Base-by-base conservation (phyloP, 2,797 vertebrate species). In the Basileuterus tristriatus region DNA sequence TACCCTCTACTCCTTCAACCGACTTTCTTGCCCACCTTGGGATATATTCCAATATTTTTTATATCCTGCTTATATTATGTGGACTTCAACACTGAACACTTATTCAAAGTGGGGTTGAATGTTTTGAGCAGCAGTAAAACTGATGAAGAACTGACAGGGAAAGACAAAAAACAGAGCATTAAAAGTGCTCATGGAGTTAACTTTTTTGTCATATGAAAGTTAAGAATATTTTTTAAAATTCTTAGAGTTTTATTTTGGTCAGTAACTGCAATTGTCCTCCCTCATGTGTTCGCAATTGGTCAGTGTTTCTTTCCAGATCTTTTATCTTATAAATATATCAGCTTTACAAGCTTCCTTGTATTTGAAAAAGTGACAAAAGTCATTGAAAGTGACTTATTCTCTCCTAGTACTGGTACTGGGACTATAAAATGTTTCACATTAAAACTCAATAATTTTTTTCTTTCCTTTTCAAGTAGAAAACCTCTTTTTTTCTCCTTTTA, bases 401-500 rank as follows among this genome's bases (percentile, higher is more conserved):
- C 24, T 91, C 6, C 8, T 39, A 59, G 2, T 44, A 14, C 37
- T 39, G 37, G 37, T 39, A 39, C 6, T 70, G 41, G 4, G 5
- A 41, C 2, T 18, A 64, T 39, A 63, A 84, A 89, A 63, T 34
- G 1, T 55, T 87, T 80, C 13, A 30, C 16, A 34, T 87, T 27
- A 79, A 92, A 89, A 68, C 8, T 65, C 15, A 59, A 13, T 62
- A 39, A 23, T 8, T 24, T 47, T 36, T 53, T 4, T 16, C 76
- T 53, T 43, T 75, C 15, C 8, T 67, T 77, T 87, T 67, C 6
- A 70, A 68, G 24, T 8, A 49, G 29, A 72, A 85, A 4, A 8
- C 1, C 0, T 5, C 1, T 18, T 20, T 36, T 44, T 36, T 12
- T 4, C 4, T 4, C 6, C 4, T 76, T 68, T 59, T 32, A 56